phyloP scores from a whole-genome alignment of 2,113 vertebrate genomes.

The Seriola aureovittata region DNA sequence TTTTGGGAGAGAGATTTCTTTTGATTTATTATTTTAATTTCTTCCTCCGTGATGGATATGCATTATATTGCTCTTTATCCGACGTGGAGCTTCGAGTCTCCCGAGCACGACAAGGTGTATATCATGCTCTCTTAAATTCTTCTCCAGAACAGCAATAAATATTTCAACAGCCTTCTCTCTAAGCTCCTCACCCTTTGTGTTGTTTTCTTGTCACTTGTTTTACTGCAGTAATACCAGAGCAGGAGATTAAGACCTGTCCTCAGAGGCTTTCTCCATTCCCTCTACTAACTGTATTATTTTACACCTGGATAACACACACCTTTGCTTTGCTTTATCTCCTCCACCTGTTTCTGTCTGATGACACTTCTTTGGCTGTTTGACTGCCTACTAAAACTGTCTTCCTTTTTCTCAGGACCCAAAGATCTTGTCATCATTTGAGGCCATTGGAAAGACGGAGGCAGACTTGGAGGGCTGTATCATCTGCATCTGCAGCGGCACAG shows the following conservation, averaged over 20 bases:
- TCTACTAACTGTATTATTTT: background rate
- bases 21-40: background rate
- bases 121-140: background rate
- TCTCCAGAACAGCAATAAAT: background rate
- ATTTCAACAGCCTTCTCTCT: background rate
- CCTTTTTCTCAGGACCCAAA: conserved; percentile 91
- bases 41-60: background rate
- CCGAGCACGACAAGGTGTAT: background rate
- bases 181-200: background rate
- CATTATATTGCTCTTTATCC: background rate
- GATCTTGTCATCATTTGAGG: conserved; percentile 93
- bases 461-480: conserved; percentile 95
- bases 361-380: background rate
- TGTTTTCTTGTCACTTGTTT: conserved; percentile 6
- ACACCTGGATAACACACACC: background rate
- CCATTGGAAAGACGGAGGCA: conserved; percentile 91
- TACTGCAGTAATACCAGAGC: background rate
- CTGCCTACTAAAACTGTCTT: background rate
- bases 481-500: conserved; percentile 95
- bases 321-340: background rate
- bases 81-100: background rate
- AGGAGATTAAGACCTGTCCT: background rate
- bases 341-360: background rate
- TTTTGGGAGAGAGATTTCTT: background rate
- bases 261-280: background rate